Conservation (phyloP, 2,888 invertebrate genomes). For the Allolobophora icterica region DNA sequence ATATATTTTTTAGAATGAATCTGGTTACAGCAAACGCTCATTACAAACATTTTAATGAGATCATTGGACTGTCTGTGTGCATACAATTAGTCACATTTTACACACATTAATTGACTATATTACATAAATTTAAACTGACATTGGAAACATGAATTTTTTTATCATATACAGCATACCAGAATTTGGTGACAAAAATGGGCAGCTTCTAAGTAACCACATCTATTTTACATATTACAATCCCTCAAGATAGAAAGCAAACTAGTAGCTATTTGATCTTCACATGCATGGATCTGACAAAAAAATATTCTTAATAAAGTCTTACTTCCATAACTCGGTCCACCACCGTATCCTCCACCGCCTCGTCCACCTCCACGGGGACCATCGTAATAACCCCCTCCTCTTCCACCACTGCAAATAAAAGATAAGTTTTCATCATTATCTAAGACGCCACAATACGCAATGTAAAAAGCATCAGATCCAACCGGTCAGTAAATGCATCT, state of each 20-base stretch:
- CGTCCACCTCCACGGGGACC: constrained; percentile 20
- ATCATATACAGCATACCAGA: background rate
- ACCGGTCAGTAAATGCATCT: background rate
- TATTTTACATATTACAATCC: background rate
- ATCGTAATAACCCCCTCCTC: constrained; percentile 8
- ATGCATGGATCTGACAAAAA: background rate
- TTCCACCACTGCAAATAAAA: background rate
- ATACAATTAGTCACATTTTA: background rate
- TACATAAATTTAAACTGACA: no score
- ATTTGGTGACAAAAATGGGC: background rate
- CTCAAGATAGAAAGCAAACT: background rate
- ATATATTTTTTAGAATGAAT: background rate
- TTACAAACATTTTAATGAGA: background rate
- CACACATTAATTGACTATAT: no score
- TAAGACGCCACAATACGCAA: background rate
- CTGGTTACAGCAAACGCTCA: background rate
- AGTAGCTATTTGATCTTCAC: background rate
- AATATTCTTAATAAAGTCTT: background rate
- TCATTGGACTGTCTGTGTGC: background rate
- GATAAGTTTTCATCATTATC: background rate
- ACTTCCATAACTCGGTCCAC: constrained; percentile 24
- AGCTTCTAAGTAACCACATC: background rate
- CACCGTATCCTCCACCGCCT: constrained; percentile 9
- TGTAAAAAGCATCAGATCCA: background rate
- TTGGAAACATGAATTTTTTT: background rate